Base-by-base conservation (phyloP, 2,888 invertebrate species). In the Bembecia ichneumoniformis region DNA sequence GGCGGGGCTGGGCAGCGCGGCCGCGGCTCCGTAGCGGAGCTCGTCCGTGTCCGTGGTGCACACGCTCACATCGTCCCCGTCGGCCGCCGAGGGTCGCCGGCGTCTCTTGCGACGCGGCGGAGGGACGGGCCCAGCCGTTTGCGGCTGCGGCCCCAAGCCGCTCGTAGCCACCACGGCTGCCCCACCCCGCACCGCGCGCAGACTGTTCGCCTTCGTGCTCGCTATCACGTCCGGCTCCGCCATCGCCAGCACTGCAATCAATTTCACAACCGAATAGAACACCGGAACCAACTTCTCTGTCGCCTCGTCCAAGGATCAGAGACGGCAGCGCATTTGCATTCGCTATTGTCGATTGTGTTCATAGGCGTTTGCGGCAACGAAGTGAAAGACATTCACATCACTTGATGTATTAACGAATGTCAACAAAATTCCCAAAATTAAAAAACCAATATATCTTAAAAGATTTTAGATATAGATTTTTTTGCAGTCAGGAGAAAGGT, bases 181-280 rank as follows among this genome's bases (percentile, higher is more conserved):
- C 9, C 93, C 47, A 91, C 92, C 58, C 47, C 77, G 69, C 49
- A 50, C 57, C 54, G 74, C 72, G 70, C 86, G 82, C 56, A 84
- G 61, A 55, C 84, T 77, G 78, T 86, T 82, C 51, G 91, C 84
- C 71, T 96, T 97, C 55, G 96, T 95, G 82, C 96, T 97, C 52
- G 96, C 95, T 62, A 97, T 96, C 66, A 97, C 95, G 82, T 97
- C 97, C 2, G 97, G 97, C 78, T 96, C 96, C 70, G 92, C 91
- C 72, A 91, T 87, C 47, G 88, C 86, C 52, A 88, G 65, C 59
- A 80, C 82, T 78, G 70, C 48, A 48, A 28, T n/a, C 28, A 9
- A 9, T 28, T 28, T 1, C 28, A 20, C 5, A 20, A 20, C 20
- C 20, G 48, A 43, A 47, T 51, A 47, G 50, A 35, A 14, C 16